Conservation (phyloP, 2,113 vertebrate genomes). For the Hipposideros armiger region DNA sequence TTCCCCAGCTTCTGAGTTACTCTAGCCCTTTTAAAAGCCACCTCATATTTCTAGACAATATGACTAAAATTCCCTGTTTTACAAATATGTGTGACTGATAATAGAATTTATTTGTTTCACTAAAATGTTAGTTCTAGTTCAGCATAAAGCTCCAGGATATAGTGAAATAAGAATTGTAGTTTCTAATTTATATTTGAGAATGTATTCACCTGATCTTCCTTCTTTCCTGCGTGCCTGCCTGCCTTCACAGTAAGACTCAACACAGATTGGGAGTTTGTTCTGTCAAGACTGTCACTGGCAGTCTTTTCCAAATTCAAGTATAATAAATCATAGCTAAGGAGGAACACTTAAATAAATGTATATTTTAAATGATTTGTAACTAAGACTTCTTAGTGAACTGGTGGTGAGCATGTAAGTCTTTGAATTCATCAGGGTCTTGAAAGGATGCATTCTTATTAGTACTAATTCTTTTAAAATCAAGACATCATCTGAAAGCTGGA, state of each 20-base stretch:
- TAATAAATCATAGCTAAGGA: constrained; percentile 64
- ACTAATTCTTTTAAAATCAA: constrained; percentile 30
- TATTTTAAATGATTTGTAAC: constrained; percentile 67
- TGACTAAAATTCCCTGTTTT: constrained; percentile 16
- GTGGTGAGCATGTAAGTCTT: constrained; percentile 51
- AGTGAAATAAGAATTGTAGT: constrained; percentile 27
- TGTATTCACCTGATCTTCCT: constrained; percentile 24
- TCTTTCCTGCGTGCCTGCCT: constrained; percentile 41
- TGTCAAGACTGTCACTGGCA: constrained; percentile 52
- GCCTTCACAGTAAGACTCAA: constrained; percentile 54
- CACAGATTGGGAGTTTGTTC: constrained; percentile 63
- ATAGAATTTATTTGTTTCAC: neutral
- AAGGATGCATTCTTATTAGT: constrained; percentile 33
- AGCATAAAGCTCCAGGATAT: constrained; percentile 25
- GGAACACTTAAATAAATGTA: constrained; percentile 53
- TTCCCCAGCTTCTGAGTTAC: neutral
- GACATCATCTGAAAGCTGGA: constrained; percentile 59
- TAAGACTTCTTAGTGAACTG: constrained; percentile 45
- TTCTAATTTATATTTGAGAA: constrained; percentile 51
- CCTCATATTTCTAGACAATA: neutral
- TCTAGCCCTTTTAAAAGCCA: constrained; percentile 47
- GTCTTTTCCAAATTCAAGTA: constrained; percentile 55
- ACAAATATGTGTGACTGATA: constrained; percentile 41
- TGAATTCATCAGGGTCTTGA: constrained; percentile 52
- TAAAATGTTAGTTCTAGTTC: constrained; percentile 42